Conservation (phyloP, 2,113 vertebrate genomes). For the Pangasianodon gigas region DNA sequence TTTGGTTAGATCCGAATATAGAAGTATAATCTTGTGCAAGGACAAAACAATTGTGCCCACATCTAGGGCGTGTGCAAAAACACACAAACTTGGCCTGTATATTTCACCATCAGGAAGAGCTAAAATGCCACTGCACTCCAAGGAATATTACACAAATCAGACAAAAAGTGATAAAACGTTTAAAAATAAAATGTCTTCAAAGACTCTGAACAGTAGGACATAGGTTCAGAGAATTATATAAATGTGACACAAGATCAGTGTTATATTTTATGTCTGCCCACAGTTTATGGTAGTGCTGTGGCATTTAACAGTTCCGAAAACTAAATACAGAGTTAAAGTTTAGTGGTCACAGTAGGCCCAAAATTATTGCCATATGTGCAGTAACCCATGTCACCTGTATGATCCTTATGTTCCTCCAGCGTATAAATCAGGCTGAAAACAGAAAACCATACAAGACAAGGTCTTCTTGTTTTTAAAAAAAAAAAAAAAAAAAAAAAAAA, state of each 20-base stretch:
- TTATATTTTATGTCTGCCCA: background rate
- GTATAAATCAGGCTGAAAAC: background rate
- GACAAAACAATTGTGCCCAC: conserved; percentile 51
- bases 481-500: background rate
- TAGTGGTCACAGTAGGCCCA: background rate
- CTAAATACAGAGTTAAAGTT: background rate
- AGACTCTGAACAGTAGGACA: background rate
- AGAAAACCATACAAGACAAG: background rate
- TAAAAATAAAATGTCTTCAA: background rate
- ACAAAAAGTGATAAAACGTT: conserved; percentile 23
- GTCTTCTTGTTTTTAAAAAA: background rate
- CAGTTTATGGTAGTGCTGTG: background rate
- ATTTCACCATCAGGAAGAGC: conserved; percentile 35
- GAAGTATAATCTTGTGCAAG: conserved; percentile 42
- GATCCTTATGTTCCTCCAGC: background rate
- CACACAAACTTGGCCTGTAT: conserved; percentile 38
- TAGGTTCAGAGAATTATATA: background rate
- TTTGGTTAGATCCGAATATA: conserved; percentile 49
- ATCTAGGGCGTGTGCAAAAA: conserved; percentile 56
- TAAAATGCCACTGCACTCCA: conserved; percentile 22
- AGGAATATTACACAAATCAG: conserved; percentile 26
- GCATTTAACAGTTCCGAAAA: background rate
- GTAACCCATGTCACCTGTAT: conserved; percentile 18
- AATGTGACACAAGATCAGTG: background rate
- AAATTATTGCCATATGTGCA: conserved; percentile 8